Percentiles rank a stretch among this genome's conserved stretches.
Conservation (phyloP, 2,113 vertebrate species). For the Gymnarchus niloticus region DNA sequence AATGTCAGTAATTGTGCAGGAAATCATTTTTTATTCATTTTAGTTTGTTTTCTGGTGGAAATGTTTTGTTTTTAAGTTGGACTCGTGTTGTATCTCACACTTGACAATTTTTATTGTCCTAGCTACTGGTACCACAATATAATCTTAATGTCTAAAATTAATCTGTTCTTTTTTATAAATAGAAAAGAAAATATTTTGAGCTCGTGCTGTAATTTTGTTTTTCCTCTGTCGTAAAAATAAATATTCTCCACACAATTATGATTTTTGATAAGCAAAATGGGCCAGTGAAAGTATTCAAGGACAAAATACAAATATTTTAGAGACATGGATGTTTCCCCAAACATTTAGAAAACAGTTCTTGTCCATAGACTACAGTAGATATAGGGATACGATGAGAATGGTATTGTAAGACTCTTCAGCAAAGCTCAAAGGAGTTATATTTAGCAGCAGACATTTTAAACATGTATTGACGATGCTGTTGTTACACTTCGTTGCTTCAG, state of each 20-base stretch:
- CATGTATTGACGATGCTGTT: constrained; percentile 26
- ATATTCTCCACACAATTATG: background rate
- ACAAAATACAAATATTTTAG: background rate
- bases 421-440: background rate
- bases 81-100: background rate
- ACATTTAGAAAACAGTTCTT: background rate
- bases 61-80: background rate
- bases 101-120: background rate
- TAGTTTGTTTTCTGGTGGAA: background rate
- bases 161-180: background rate
- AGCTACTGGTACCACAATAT: background rate
- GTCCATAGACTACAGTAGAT: background rate
- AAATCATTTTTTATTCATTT: background rate
- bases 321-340: background rate
- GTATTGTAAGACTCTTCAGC: background rate
- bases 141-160: background rate
- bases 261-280: background rate
- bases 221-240: background rate
- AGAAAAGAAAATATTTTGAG: background rate
- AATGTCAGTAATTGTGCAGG: background rate
- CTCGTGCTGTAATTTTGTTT: background rate
- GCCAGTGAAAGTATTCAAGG: background rate
- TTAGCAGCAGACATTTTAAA: constrained; percentile 19
- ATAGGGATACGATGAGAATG: background rate
- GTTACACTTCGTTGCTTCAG: constrained; percentile 15